phyloP scores from a whole-genome alignment of 2,888 invertebrate species.

The Halictus quadricinctus region DNA sequence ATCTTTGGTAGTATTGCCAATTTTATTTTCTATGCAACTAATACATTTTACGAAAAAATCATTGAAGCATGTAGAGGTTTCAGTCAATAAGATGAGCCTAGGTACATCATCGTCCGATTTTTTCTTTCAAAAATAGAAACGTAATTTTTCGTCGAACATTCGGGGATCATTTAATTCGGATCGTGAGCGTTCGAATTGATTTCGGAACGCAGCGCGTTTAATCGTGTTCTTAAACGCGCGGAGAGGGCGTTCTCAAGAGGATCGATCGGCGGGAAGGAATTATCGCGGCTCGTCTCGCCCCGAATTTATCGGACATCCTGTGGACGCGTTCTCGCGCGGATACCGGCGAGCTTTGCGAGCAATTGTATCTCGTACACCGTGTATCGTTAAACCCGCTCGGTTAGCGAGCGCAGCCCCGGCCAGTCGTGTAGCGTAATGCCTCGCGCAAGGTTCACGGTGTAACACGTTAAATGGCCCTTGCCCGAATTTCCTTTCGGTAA shows the following conservation, averaged over 20 bases:
- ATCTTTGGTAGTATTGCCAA: no score
- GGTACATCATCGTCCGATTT: background rate
- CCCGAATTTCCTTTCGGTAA: slow-evolving; percentile 69
- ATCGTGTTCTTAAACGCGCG: background rate
- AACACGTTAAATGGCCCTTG: slow-evolving; percentile 66
- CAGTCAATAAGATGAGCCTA: background rate
- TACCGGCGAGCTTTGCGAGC: slow-evolving; percentile 38
- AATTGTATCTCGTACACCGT: slow-evolving; percentile 47
- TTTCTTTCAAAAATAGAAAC: background rate
- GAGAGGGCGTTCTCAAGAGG: slow-evolving; percentile 22
- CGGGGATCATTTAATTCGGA: background rate
- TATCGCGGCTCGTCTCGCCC: slow-evolving; percentile 44
- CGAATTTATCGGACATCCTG: slow-evolving; percentile 52
- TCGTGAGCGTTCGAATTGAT: background rate
- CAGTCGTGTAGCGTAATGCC: slow-evolving; percentile 60
- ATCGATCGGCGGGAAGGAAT: slow-evolving; percentile 15
- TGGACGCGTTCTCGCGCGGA: slow-evolving; percentile 42
- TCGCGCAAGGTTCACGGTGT: slow-evolving; percentile 64
- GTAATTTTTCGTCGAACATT: background rate
- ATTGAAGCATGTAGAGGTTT: no score
- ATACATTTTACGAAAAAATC: no score
- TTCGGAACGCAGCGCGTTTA: background rate
- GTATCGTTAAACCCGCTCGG: slow-evolving; percentile 64
- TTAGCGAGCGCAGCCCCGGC: slow-evolving; percentile 58
- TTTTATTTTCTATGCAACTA: no score